Evolutionary conservation across 2,888 invertebrate species (phyloP).

Genomic region (Drosophila phalerata): DNA sequence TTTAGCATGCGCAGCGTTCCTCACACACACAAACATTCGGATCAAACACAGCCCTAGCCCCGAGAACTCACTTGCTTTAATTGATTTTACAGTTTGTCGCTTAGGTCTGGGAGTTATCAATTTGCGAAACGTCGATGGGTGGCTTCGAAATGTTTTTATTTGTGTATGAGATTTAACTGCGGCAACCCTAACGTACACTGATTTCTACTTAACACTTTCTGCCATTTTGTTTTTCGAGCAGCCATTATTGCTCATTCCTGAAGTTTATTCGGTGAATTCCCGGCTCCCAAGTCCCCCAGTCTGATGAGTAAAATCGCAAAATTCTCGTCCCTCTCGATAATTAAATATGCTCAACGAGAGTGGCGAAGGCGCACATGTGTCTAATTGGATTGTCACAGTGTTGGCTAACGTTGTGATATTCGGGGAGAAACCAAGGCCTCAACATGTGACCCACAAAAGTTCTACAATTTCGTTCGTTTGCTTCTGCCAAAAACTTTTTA

Average conservation of each 20-base stretch:
- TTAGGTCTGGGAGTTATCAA: conserved; percentile 56
- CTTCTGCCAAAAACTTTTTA: conserved; percentile 68
- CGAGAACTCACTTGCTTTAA: conserved; percentile 67
- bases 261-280: conserved; percentile 55
- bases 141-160: conserved; percentile 60
- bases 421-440: conserved; percentile 19
- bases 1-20: conserved; percentile 36
- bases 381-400: conserved; percentile 76
- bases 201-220: conserved; percentile 81
- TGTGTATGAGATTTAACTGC: conserved; percentile 6
- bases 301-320: conserved; percentile 76
- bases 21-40: conserved; percentile 39
- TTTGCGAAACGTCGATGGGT: conserved; percentile 67
- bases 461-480: conserved; percentile 45
- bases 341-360: conserved; percentile 64
- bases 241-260: conserved; percentile 60
- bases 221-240: conserved; percentile 72
- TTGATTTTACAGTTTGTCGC: conserved; percentile 68
- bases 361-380: conserved; percentile 57
- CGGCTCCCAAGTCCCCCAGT: not conserved
- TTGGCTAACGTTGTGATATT: conserved; percentile 63
- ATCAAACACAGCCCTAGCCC: conserved; percentile 21
- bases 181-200: conserved; percentile 58
- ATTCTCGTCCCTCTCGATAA: conserved; percentile 70
- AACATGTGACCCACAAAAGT: conserved; percentile 65